Evolutionary conservation across 53 echinoderm and acorn worm species (phyloP).

Genomic region (Paracentrotus lividus): DNA sequence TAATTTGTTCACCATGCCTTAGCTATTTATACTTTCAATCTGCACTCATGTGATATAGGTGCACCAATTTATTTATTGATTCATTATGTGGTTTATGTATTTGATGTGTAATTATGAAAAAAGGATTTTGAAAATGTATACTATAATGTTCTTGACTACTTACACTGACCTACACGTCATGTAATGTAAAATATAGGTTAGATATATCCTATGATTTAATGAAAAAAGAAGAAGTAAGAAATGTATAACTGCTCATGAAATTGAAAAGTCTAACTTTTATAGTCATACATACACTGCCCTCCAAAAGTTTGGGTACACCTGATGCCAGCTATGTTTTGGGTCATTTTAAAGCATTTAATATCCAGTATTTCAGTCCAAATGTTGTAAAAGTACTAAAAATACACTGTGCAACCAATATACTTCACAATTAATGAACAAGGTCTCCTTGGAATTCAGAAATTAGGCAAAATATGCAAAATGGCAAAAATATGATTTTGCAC

Average conservation of each 20-base stretch:
- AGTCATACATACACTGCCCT: too few species aligned
- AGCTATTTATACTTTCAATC: constrained; percentile 29
- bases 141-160: neutral
- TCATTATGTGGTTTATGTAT: constrained; percentile 28
- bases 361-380: too few species aligned
- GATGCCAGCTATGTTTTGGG: too few species aligned
- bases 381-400: too few species aligned
- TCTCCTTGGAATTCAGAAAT: too few species aligned
- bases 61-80: constrained; percentile 10
- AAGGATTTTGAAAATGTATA: neutral
- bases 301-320: too few species aligned
- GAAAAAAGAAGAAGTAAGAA: neutral
- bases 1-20: constrained; percentile 42
- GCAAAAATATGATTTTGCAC: too few species aligned
- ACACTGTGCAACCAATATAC: too few species aligned
- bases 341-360: too few species aligned
- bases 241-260: neutral
- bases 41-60: neutral
- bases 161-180: neutral
- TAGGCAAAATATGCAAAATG: too few species aligned
- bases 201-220: neutral
- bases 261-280: neutral
- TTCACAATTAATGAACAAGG: too few species aligned
- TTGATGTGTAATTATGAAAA: constrained; percentile 8
- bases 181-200: neutral